Conservation (phyloP, 1,140 invertebrate genomes). For the Zaprionus ghesquierei region DNA sequence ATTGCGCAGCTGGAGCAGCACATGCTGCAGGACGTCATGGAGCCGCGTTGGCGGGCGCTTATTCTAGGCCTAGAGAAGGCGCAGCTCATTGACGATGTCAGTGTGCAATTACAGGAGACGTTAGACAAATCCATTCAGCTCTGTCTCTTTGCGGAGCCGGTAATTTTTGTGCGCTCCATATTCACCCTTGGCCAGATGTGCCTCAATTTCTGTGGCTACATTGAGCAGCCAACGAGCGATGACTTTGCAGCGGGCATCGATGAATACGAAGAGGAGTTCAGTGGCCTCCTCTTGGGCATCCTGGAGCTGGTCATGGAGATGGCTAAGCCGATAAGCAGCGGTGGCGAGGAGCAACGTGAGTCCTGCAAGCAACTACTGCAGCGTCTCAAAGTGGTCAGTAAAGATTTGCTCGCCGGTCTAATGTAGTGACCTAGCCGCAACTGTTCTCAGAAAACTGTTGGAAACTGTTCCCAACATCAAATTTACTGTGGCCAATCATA, state of each 20-base stretch:
- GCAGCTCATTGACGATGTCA: conserved; percentile 43
- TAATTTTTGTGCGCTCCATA: conserved; percentile 44
- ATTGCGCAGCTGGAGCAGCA: conserved; percentile 55
- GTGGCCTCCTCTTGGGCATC: conserved; percentile 28
- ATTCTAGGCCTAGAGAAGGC: neutral
- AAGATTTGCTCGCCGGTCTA: neutral
- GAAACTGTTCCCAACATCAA: neutral
- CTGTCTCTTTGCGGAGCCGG: conserved; percentile 27
- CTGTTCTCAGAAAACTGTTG: neutral
- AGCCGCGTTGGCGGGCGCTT: conserved; percentile 43
- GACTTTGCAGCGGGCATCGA: neutral
- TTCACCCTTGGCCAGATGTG: conserved; percentile 57
- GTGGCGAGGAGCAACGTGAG: conserved; percentile 9
- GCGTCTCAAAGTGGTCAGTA: conserved; percentile 27
- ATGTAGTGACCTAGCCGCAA: neutral
- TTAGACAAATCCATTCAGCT: conserved; percentile 30
- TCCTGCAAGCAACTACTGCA: conserved; percentile 42
- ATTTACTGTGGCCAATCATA: neutral
- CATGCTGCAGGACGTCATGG: conserved; percentile 40
- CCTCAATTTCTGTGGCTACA: conserved; percentile 47
- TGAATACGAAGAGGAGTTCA: conserved; percentile 34
- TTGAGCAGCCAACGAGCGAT: neutral
- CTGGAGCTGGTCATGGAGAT: conserved; percentile 44
- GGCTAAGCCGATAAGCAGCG: neutral
- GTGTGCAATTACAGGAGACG: conserved; percentile 22